Evolutionary conservation across 2,113 vertebrate genomes (phyloP), one percentile per base, ranked within the genome.

Genomic region (Hylia prasina): DNA sequence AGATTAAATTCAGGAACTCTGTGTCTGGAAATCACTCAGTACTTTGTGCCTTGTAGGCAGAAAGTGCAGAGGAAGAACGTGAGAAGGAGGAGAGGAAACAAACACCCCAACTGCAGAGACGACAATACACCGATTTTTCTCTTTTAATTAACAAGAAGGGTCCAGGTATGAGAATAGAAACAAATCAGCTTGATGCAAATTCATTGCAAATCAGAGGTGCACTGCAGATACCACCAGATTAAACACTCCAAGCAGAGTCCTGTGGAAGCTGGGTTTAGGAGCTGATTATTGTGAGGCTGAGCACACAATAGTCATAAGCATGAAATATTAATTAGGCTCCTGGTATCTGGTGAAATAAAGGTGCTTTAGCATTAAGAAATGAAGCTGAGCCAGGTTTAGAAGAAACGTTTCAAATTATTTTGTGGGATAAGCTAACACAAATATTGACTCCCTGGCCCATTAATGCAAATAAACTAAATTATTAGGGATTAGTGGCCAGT

Each of bases 281-380:
- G 8, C 33, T 70, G 35, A 20, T 77, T 47, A 14, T 31, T 73
- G 42, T 60, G 58, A 93, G 47, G 12, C 77, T 87, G 33, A 89
- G 53, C n/a, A 50, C 15, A 72, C n/a, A n/a, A n/a, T n/a, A 76
- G 35, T 47, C 92, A 51, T 57, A 47, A 79, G n/a, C 20, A 6
- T 82, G 53, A 95, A 91, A 60, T 89, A 39, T 85, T 92, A 90
- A 89, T 90, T 89, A 85, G 27, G 35, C 40, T 82, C 54, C 45
- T 51, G 4, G 2, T 44, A 11, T 47, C 39, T 86, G 9, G 4
- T 37, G 60, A 68, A 82, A 75, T 91, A 76, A 79, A 81, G 42
- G 42, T 90, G 31, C 33, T 81, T 78, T 35, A 68, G 22, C 25
- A 22, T n/a, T 75, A 66, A 79, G 82, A 69, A 68, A 76, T 72